Evolutionary conservation across 2,888 invertebrate genomes (phyloP).

Genomic region (Leptinotarsa haldemani): DNA sequence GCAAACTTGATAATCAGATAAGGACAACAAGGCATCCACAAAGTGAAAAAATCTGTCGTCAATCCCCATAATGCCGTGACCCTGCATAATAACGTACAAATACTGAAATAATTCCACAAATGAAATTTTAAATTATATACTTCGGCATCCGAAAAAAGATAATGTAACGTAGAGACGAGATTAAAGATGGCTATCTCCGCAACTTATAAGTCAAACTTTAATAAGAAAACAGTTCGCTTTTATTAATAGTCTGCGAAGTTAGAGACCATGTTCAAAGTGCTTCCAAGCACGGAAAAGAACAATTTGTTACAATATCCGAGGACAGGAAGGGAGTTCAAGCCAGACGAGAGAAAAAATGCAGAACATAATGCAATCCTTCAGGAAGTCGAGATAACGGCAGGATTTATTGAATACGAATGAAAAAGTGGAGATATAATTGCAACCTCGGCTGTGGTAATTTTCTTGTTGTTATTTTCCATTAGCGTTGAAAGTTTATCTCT

Average conservation of each 20-base stretch:
- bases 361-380: conserved; percentile 18
- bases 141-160: conserved; percentile 53
- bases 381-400: conserved; percentile 7
- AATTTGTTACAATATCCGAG: conserved; percentile 54
- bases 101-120: conserved; percentile 61
- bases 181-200: conserved; percentile 65
- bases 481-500: background rate
- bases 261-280: conserved; percentile 60
- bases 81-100: conserved; percentile 32
- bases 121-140: conserved; percentile 64
- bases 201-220: conserved; percentile 65
- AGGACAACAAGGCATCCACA: background rate
- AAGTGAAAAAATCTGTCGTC: conserved; percentile 17
- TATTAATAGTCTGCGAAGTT: conserved; percentile 61
- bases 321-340: conserved; percentile 32
- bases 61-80: conserved; percentile 21
- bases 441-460: background rate
- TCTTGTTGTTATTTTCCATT: conserved; percentile 11
- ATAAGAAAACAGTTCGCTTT: conserved; percentile 65
- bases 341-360: conserved; percentile 27
- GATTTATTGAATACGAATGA: conserved; percentile 12
- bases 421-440: conserved; percentile 14
- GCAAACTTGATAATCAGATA: background rate
- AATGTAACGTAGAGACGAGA: conserved; percentile 64
- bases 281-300: conserved; percentile 60